Evolutionary conservation across 1,140 invertebrate genomes (phyloP), one percentile per base, ranked within the genome.

Genomic region (Microvelia longipes): DNA sequence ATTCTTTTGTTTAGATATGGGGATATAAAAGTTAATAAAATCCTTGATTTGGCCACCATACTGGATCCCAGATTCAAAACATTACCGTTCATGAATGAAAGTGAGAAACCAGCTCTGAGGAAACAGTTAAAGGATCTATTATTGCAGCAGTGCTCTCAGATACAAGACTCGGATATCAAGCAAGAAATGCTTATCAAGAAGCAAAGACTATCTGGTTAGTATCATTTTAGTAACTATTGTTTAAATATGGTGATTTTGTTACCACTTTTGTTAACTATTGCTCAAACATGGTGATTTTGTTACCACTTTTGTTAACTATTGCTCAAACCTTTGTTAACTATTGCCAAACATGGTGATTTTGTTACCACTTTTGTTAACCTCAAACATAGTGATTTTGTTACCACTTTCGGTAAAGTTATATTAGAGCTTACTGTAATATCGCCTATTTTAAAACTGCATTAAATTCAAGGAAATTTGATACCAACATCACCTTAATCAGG

Each of bases 11-110:
- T 2, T 65, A 77, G 76, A 64, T 84, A 84, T 35, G 74, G 75
- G 0, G 79, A 82, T 67, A 68, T 71, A 2, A 77, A 77, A 70
- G 79, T 84, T 2, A 81, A 77, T 30, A 70, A 80, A 14, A 70
- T 83, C 24, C 74, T 83, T 35, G 81, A 83, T 75, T 80, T 82
- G 60, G 79, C 83, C 15, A 83, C 82, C 19, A 79, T 79, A 28
- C 72, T 84, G 19, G 83, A 84, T 78, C 83, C 83, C 14, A 80
- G 83, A 77, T 83, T 83, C 71, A 83, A 83, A 73, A 77, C 80
- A 71, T 74, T 83, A 25, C 79, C 81, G 13, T 82, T 82, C 69
- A 78, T 80, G 0, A 78, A 77, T 2, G 81, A 83, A 19, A 81
- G 82, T 72, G 78, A 82, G 29, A 82, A 81, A 71, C 77, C 73